A percentile compares a stretch with the other conserved stretches of the same genome.
These are phyloP conservation scores for Pseudochromis fuscus DNA, from an alignment of 2,797 vertebrate genomes.

Conservation along the genomic window DNA sequence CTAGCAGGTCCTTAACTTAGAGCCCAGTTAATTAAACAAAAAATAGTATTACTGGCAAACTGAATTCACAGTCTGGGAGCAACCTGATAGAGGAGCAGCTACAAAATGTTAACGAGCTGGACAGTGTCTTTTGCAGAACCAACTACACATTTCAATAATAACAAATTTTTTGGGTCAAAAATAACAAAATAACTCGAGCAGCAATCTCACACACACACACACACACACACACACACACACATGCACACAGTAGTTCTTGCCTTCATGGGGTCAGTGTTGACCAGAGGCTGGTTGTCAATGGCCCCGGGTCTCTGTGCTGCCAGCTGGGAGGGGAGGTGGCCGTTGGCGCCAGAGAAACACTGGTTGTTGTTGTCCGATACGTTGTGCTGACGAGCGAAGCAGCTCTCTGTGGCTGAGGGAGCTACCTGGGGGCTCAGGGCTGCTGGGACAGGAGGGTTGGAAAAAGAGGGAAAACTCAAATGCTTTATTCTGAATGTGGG, in stretches of 20 bases:
- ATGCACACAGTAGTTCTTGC: constrained; percentile 68
- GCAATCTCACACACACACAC: neutral
- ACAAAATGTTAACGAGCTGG: too few relatives aligned
- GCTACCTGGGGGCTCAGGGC: constrained; percentile 86
- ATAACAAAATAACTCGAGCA: neutral
- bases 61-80: neutral
- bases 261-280: constrained; percentile 94
- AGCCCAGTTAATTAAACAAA: too few relatives aligned
- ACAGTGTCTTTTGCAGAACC: neutral
- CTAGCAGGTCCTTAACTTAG: too few relatives aligned
- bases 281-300: constrained; percentile 96
- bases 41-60: too few relatives aligned
- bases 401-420: constrained; percentile 89
- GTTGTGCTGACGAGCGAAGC: constrained; percentile 93
- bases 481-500: too few relatives aligned
- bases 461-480: neutral
- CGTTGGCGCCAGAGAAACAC: constrained; percentile 92
- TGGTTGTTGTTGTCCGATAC: constrained; percentile 96
- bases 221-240: neutral
- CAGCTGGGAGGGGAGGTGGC: constrained; percentile 89
- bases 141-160: neutral
- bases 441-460: constrained; percentile 64
- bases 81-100: neutral
- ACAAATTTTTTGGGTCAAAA: neutral
- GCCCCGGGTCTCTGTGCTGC: constrained; percentile 94